Evolutionary conservation across 2,888 invertebrate species (phyloP).

Genomic region (Erynnis tages): DNA sequence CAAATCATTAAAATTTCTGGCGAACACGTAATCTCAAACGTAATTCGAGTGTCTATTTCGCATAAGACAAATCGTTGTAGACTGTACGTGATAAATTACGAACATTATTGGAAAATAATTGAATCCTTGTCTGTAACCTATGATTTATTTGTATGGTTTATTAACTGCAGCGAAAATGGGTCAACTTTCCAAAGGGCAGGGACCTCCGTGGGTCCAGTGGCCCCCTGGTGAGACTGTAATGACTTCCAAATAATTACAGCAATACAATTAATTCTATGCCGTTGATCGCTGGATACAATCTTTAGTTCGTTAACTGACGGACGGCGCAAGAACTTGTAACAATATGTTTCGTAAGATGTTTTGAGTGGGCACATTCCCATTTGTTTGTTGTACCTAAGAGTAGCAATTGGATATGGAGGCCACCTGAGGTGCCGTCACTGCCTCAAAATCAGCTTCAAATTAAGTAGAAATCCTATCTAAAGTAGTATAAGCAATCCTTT

Average conservation of each 20-base stretch:
- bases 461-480: too few relatives aligned
- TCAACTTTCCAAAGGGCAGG: constrained; percentile 37
- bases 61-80: constrained; percentile 37
- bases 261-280: constrained; percentile 21
- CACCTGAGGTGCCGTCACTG: too few relatives aligned
- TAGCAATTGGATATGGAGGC: too few relatives aligned
- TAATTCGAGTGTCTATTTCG: constrained; percentile 36
- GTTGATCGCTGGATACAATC: too few relatives aligned
- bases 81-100: constrained; percentile 35
- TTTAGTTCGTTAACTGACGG: too few relatives aligned
- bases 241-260: constrained; percentile 21
- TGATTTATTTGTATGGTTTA: constrained; percentile 36
- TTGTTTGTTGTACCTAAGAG: too few relatives aligned
- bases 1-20: constrained; percentile 16
- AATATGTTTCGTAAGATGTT: too few relatives aligned
- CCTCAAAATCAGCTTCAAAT: too few relatives aligned
- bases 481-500: too few relatives aligned
- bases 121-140: constrained; percentile 30
- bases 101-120: constrained; percentile 38
- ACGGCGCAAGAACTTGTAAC: too few relatives aligned
- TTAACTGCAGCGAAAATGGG: constrained; percentile 35
- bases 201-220: constrained; percentile 35
- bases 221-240: constrained; percentile 32
- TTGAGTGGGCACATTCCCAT: too few relatives aligned
- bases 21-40: constrained; percentile 22